Evolutionary conservation across 92 coral and sea anemone genomes (phyloP), one percentile per base, ranked within the genome.

Genomic region (Umimayanthus kanabou): DNA sequence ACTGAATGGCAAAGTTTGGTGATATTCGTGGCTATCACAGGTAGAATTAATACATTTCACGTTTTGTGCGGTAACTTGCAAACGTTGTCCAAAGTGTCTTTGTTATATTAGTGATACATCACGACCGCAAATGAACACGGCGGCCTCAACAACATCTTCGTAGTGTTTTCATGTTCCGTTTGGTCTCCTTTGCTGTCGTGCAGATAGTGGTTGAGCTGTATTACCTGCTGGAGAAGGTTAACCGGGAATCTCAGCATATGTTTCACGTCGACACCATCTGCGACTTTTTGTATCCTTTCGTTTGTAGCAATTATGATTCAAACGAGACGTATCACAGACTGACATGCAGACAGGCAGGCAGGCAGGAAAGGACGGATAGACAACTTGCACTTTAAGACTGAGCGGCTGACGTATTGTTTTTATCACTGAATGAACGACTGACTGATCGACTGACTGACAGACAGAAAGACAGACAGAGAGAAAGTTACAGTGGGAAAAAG

Each of bases 231-330:
- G 98, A 95, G 85, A 95, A 95, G 80, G 92, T 97, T 53, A 95
- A 97, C 92, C 89, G 96, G 33, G 98, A 92, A 58, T 90, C 93
- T 16, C 98, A 91, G 64, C 97, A 93, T 82, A 80, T 97, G 67
- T 89, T 93, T 79, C 97, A 95, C 89, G 77, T 94, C 82, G 96
- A 97, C 88, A 97, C 96, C 33, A 97, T 97, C 80, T 97, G 98
- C 42, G 99, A 95, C 92, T 97, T 97, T 91, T 71, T 97, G 99
- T 97, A 97, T 97, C 99, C 99, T 97, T 91, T 85, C 9, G 6
- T 58, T 6, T 40, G 18, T 9, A 80, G 83, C 10, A 85, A 18
- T 7, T 26, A 37, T 22, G 47, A n/a, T 66, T 26, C 61, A 30
- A 3, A 39, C 6, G 20, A 53, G 42, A 37, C 22, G 29, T 74